Evolutionary conservation across 2,888 invertebrate species (phyloP).

Genomic region (Hirtodrosophila confusa): DNA sequence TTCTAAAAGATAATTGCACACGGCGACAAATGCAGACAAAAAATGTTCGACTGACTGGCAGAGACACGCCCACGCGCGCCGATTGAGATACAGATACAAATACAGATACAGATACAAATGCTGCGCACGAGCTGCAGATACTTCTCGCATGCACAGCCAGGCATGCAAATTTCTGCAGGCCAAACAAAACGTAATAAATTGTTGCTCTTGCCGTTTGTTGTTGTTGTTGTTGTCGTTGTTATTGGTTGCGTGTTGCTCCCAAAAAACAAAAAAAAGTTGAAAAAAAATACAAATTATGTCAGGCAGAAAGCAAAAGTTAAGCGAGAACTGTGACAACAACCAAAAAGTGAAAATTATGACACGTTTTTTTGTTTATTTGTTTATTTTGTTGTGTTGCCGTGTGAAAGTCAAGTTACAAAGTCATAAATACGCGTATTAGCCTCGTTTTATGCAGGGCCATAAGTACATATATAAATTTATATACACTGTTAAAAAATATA

Average conservation of each 20-base stretch:
- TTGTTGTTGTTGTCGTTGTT: conserved; percentile 11
- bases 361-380: conserved; percentile 39
- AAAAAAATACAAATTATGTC: conserved; percentile 45
- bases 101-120: conserved; percentile 22
- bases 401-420: conserved; percentile 47
- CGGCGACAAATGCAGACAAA: conserved; percentile 46
- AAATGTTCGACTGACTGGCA: conserved; percentile 12
- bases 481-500: too few species aligned
- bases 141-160: conserved; percentile 9
- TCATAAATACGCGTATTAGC: conserved; percentile 80
- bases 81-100: conserved; percentile 33
- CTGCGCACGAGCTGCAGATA: conserved; percentile 18
- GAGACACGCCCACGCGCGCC: conserved; percentile 41
- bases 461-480: conserved; percentile 6
- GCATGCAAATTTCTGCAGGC: conserved; percentile 51
- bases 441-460: conserved; percentile 58
- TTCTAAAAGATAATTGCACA: conserved; percentile 43
- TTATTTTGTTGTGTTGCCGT: not conserved
- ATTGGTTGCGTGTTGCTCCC: conserved; percentile 36
- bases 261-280: conserved; percentile 8
- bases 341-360: conserved; percentile 73
- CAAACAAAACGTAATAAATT: conserved; percentile 50
- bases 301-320: conserved; percentile 65
- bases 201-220: conserved; percentile 5
- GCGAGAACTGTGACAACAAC: conserved; percentile 60